A percentile compares a stretch with the other conserved stretches of the same genome.
Evolutionary conservation across 2,888 invertebrate genomes (phyloP).

Genomic region (Drosophila hamatofila): DNA sequence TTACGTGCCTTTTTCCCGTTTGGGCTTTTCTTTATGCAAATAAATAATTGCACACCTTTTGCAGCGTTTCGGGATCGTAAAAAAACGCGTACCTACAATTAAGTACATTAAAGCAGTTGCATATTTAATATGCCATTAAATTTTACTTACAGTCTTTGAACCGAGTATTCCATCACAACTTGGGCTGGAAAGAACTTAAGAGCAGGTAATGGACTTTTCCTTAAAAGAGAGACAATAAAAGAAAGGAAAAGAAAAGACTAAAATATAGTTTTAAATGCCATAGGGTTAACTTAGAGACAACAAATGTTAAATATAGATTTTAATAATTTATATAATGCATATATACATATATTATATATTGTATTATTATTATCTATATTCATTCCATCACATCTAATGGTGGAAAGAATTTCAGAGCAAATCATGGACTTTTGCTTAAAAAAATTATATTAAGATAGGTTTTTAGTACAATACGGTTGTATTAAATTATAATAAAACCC

Average conservation of each 20-base stretch:
- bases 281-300: no score
- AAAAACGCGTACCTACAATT: constrained; percentile 35
- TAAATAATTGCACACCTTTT: constrained; percentile 76
- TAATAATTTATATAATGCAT: no score
- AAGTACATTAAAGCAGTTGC: constrained; percentile 31
- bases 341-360: no score
- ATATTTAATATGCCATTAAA: constrained; percentile 31
- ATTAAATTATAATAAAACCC: no score
- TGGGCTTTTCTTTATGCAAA: constrained; percentile 71
- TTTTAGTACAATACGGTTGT: no score
- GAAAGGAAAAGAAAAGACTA: not conserved
- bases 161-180: not conserved
- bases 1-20: constrained; percentile 76
- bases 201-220: not conserved
- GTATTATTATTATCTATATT: no score
- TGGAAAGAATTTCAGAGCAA: no score
- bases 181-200: not conserved
- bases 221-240: not conserved
- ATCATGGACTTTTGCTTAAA: no score
- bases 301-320: no score
- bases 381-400: no score
- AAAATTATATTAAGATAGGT: no score
- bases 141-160: not conserved
- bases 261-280: not conserved
- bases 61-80: constrained; percentile 37